Evolutionary conservation across 2,888 invertebrate genomes (phyloP).

Genomic region (Sisyra nigra): DNA sequence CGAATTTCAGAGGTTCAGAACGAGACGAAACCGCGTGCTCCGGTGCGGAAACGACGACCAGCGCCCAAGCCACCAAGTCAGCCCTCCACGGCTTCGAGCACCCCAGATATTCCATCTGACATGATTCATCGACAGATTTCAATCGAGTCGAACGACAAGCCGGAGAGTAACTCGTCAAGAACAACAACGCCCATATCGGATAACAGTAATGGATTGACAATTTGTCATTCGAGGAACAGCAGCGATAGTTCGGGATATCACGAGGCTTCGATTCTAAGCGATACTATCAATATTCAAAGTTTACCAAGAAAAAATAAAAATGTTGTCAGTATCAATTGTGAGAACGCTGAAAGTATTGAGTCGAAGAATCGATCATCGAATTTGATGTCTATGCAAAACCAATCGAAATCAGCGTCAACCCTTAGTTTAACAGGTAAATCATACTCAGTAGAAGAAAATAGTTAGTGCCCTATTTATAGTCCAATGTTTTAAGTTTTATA

Average conservation of each 20-base stretch:
- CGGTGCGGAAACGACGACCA: constrained; percentile 35
- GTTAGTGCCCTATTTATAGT: constrained; percentile 36
- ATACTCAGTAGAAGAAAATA: constrained; percentile 36
- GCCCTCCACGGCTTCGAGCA: constrained; percentile 3
- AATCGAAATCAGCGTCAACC: constrained; percentile 27
- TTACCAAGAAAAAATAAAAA: constrained; percentile 7
- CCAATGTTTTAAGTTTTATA: too few relatives aligned
- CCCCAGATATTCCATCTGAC: constrained; percentile 11
- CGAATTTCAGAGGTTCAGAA: constrained; percentile 20
- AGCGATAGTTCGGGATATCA: constrained; percentile 60
- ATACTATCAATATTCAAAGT: constrained; percentile 30
- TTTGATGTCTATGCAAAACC: constrained; percentile 22
- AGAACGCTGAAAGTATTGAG: constrained; percentile 2
- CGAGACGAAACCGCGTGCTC: constrained; percentile 29
- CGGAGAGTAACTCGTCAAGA: constrained; percentile 12
- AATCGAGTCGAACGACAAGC: constrained; percentile 15
- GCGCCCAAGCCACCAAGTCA: constrained; percentile 37
- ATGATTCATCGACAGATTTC: constrained; percentile 6
- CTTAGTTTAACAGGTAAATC: constrained; percentile 21
- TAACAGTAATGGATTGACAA: constrained; percentile 25
- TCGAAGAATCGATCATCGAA: constrained; percentile 22
- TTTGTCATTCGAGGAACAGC: constrained; percentile 52
- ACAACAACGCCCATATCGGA: constrained; percentile 12
- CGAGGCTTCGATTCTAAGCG: constrained; percentile 47
- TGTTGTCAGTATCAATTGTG: constrained; percentile 10